These are phyloP conservation scores for Brachionus angularis DNA, from an alignment of 1,140 invertebrate species.

Conservation along the genomic window DNA sequence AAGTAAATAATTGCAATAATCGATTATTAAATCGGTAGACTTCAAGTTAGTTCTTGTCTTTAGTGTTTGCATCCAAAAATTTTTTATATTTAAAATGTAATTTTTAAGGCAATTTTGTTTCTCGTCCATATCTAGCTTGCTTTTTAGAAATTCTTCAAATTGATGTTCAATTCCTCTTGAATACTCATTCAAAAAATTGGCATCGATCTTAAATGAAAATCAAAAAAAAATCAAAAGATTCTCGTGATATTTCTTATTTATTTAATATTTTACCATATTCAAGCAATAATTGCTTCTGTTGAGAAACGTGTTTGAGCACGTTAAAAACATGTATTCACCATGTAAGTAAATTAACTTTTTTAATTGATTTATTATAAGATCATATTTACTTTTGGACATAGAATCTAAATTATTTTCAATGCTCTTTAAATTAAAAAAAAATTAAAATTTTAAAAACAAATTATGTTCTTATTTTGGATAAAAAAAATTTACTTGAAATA, in stretches of 20 bases:
- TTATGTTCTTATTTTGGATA: no score
- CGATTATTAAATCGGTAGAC: conserved; percentile 11
- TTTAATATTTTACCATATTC: neutral
- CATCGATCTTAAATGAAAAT: neutral
- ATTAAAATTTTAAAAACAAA: neutral
- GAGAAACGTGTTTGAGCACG: neutral
- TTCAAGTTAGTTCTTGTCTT: no score
- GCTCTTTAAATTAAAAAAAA: neutral
- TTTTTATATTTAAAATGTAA: conserved; percentile 30
- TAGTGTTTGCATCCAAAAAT: no score
- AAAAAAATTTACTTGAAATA: conserved; percentile 6
- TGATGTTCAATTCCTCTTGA: conserved; percentile 30
- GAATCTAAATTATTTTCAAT: conserved; percentile 23
- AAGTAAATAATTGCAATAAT: conserved; percentile 29
- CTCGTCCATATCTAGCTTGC: conserved; percentile 16
- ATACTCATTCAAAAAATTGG: conserved; percentile 20
- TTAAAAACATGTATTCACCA: conserved; percentile 19
- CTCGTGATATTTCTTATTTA: no score
- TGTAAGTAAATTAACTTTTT: conserved; percentile 2
- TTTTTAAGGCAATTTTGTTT: conserved; percentile 27
- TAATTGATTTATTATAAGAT: neutral
- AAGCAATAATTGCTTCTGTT: conserved; percentile 27
- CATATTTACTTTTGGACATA: conserved; percentile 3
- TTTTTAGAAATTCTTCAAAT: conserved; percentile 19
- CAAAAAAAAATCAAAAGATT: neutral